Base-by-base conservation (phyloP, 2,113 vertebrate species). In the Tyto alba region DNA sequence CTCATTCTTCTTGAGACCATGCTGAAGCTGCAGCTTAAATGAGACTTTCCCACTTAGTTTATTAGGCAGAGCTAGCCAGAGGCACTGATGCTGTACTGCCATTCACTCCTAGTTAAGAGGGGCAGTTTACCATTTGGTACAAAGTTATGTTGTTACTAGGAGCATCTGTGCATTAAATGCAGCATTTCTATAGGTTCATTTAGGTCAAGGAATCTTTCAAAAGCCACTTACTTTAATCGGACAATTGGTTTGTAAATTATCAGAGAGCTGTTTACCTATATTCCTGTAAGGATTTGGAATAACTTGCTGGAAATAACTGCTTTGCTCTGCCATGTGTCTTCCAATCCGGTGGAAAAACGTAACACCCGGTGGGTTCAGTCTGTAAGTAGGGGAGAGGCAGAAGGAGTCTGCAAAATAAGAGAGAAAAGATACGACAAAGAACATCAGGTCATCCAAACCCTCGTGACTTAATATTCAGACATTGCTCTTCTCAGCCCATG, bases 401-500 rank as follows among this genome's bases (percentile, higher is more conserved):
- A 59, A 85, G 26, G 6, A 7, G 6, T 60, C 26, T 67, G 53
- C 68, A 56, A 93, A 83, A 52, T 2, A 14, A 45, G 29, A 55
- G 38, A 53, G 52, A 40, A 55, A 62, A 71, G 40, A 12, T 34
- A 48, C 16, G 3, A 15, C 13, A 38, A 47, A 82, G 29, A 72
- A n/a, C 23, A 21, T 38, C 9, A 30, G 59, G 14, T 36, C 23
- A 45, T 80, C 45, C 41, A 74, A 38, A 69, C 30, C 30, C 52
- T 78, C 56, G 18, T 23, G 36, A 55, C 15, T 55, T 71, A 38
- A 23, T 78, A 30, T 81, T 85, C 60, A 52, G 17, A 27, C 3
- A 0, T 20, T 1, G 8, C 14, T 67, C 6, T 84, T 60, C 68
- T 84, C 50, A 34, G 15, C 34, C 10, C 1, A 0, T 1, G 3